Evolutionary conservation across 2,888 invertebrate genomes (phyloP).

Genomic region (Hypselothyrea guttata): DNA sequence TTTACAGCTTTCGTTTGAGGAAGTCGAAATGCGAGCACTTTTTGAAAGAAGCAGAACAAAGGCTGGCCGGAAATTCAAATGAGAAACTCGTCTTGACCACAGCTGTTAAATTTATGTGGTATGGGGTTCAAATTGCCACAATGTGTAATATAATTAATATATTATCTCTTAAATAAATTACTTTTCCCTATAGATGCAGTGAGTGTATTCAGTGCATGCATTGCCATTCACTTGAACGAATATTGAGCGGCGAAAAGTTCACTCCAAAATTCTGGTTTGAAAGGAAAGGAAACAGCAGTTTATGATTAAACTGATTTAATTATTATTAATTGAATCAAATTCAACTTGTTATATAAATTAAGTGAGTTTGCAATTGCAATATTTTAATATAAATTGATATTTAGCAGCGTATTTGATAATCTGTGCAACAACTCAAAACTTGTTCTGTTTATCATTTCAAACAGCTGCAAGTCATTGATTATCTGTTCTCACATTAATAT

Average conservation of each 20-base stretch:
- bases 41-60: slow-evolving; percentile 18
- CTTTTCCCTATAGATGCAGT: no score
- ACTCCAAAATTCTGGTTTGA: neutral
- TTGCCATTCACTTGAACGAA: neutral
- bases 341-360: no score
- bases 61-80: slow-evolving; percentile 29
- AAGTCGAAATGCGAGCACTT: slow-evolving; percentile 30
- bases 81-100: slow-evolving; percentile 8
- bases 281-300: no score
- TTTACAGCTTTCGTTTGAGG: slow-evolving; percentile 26
- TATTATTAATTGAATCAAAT: no score
- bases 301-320: no score
- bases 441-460: slow-evolving; percentile 8
- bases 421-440: neutral
- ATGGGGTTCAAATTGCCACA: neutral
- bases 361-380: no score
- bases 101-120: slow-evolving; percentile 2
- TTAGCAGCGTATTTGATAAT: neutral
- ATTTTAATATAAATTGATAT: no score
- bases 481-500: slow-evolving; percentile 20
- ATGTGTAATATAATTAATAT: no score
- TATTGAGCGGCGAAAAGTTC: neutral
- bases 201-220: no score
- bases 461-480: slow-evolving; percentile 9
- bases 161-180: no score